phyloP scores from a whole-genome alignment of 2,113 vertebrate genomes.

The Suricata suricatta region DNA sequence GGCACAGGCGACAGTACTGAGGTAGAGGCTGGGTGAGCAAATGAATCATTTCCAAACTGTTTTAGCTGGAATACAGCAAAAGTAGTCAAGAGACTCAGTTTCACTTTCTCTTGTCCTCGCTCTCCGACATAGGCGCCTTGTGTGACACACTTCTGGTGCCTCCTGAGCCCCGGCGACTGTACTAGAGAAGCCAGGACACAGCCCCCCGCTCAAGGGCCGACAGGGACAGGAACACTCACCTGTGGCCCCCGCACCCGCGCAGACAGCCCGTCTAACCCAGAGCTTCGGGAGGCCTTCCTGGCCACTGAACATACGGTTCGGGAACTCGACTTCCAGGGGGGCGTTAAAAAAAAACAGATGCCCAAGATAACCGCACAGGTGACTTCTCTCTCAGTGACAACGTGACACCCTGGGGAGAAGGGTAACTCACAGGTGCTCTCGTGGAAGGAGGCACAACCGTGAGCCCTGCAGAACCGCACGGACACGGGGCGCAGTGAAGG shows the following conservation, averaged over 20 bases:
- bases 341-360: not conserved
- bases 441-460: not conserved
- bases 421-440: not conserved
- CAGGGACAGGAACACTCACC: not conserved
- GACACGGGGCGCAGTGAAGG: not conserved
- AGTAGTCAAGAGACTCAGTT: not conserved
- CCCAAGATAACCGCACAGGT: not conserved
- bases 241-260: not conserved
- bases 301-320: not conserved
- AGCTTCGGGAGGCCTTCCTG: not conserved
- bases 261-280: not conserved
- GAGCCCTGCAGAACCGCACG: not conserved
- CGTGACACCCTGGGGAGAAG: not conserved
- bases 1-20: not conserved
- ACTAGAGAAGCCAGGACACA: not conserved
- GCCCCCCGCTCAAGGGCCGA: not conserved
- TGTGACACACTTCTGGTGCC: not conserved
- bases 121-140: not conserved
- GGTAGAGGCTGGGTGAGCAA: not conserved
- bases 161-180: not conserved
- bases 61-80: not conserved
- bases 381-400: no score
- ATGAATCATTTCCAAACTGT: not conserved
- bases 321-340: not conserved
- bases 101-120: not conserved